Percentiles rank a stretch among this genome's conserved stretches.
Evolutionary conservation across 2,113 vertebrate species (phyloP).

Genomic region (Vulpes vulpes): DNA sequence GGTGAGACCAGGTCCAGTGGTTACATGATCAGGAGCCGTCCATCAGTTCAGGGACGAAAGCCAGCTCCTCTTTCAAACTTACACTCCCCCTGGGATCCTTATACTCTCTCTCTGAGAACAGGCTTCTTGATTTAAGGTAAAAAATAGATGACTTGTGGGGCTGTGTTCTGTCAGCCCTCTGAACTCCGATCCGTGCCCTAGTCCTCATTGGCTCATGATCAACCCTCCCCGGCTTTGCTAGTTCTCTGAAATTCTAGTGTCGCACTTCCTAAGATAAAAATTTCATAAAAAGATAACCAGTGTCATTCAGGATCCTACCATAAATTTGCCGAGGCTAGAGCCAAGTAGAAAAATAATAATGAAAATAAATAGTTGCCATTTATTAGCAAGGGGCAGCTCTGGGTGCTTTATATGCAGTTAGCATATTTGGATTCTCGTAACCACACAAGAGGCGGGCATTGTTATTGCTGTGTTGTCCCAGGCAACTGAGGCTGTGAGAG

Average conservation of each 20-base stretch:
- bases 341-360: slow-evolving; percentile 24
- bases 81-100: background rate
- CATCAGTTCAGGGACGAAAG: background rate
- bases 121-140: background rate
- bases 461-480: background rate
- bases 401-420: slow-evolving; percentile 1
- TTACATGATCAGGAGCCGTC: background rate
- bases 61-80: background rate
- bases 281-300: slow-evolving; percentile 48
- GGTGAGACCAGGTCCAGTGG: background rate
- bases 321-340: background rate
- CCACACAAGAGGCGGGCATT: background rate
- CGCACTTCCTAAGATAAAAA: slow-evolving; percentile 1
- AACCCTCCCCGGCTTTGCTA: background rate
- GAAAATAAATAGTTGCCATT: slow-evolving; percentile 27
- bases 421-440: background rate
- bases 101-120: background rate
- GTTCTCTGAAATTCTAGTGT: background rate
- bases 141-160: background rate
- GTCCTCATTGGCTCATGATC: background rate
- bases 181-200: background rate
- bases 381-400: background rate
- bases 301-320: background rate
- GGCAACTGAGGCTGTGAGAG: background rate
- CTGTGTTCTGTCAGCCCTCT: background rate